phyloP scores from a whole-genome alignment of 2,797 vertebrate species.

The Sorex maritimensis region DNA sequence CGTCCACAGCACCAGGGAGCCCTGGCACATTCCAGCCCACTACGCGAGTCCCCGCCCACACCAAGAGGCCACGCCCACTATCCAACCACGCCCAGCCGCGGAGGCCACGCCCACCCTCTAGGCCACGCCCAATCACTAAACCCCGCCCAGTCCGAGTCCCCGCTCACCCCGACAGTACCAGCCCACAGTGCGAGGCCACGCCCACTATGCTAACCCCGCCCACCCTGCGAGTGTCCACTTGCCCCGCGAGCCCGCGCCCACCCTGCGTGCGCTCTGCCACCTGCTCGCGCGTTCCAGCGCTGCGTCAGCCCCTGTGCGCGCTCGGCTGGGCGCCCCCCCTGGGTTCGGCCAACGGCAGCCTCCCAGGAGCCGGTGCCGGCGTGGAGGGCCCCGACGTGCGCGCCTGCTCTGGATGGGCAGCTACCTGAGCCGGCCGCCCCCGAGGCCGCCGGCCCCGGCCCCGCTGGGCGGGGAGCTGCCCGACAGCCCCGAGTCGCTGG shows the following conservation, averaged over 20 bases:
- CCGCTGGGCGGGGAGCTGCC: constrained; percentile 50
- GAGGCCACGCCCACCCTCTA: too few relatives aligned
- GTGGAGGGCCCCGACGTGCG: background rate
- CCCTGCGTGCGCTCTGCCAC: constrained; percentile 70
- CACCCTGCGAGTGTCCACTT: too few relatives aligned
- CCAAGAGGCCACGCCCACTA: too few relatives aligned
- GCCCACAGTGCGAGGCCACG: too few relatives aligned
- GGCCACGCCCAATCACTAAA: too few relatives aligned
- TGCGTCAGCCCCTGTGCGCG: constrained; percentile 57
- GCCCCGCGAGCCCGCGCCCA: background rate
- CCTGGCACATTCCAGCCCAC: too few relatives aligned
- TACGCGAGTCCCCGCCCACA: too few relatives aligned
- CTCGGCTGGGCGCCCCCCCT: background rate
- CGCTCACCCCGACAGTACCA: too few relatives aligned
- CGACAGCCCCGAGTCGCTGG: constrained; percentile 81
- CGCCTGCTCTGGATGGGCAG: constrained; percentile 91
- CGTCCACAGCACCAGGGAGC: too few relatives aligned
- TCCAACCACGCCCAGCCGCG: too few relatives aligned
- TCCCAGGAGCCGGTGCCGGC: background rate
- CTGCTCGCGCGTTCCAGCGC: constrained; percentile 72
- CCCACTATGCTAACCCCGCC: too few relatives aligned
- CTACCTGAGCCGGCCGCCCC: constrained; percentile 88
- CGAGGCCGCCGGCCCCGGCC: constrained; percentile 27
- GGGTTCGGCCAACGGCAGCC: constrained; percentile 72
- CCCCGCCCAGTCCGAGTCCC: too few relatives aligned